Evolutionary conservation across 2,113 vertebrate species (phyloP).

Genomic region (Eulemur rufifrons): DNA sequence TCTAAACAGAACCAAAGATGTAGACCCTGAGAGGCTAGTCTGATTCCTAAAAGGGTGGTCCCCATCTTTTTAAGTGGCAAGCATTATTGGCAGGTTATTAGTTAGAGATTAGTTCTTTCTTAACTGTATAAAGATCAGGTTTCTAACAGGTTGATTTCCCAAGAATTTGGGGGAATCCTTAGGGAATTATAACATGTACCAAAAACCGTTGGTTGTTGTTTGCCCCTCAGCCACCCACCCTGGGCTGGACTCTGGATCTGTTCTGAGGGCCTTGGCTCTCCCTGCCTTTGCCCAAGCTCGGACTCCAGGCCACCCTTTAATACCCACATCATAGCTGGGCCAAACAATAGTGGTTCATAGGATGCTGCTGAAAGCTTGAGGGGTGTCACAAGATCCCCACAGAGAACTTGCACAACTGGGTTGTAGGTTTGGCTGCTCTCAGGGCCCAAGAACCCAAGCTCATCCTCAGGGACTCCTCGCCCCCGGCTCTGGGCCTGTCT

Average conservation of each 20-base stretch:
- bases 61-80: not conserved
- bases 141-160: not conserved
- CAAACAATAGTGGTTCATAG: not conserved
- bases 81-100: not conserved
- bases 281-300: not conserved
- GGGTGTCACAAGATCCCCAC: not conserved
- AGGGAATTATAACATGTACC: not conserved
- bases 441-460: not conserved
- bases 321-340: not conserved
- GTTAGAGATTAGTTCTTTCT: not conserved
- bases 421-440: not conserved
- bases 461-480: not conserved
- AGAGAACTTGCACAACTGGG: not conserved
- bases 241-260: not conserved
- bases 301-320: not conserved
- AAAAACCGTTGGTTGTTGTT: not conserved
- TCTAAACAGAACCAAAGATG: not conserved
- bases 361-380: not conserved
- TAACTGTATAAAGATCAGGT: not conserved
- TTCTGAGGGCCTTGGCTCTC: too few species aligned
- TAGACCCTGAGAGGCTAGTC: not conserved
- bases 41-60: not conserved
- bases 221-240: not conserved
- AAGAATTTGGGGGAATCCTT: not conserved
- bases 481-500: not conserved